These are phyloP conservation scores for Lynx canadensis DNA, from an alignment of 2,113 vertebrate species.

Conservation along the genomic window DNA sequence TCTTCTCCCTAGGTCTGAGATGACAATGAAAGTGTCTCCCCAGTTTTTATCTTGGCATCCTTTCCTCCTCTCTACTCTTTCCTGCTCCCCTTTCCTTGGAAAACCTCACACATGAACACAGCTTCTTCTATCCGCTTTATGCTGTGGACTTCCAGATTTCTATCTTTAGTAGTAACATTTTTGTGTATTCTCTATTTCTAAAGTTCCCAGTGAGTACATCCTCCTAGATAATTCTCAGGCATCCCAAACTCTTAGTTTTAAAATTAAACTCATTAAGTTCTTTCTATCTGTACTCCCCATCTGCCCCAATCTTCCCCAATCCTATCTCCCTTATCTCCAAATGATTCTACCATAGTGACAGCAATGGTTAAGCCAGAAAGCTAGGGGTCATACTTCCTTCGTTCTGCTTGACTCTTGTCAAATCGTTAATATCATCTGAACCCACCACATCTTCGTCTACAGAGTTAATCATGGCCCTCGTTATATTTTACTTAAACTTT, in stretches of 20 bases:
- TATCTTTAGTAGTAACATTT: not conserved
- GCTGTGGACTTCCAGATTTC: not conserved
- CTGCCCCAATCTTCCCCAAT: not conserved
- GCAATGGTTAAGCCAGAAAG: not conserved
- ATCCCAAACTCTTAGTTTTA: not conserved
- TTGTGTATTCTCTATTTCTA: not conserved
- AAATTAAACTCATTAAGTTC: not conserved
- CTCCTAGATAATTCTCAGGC: not conserved
- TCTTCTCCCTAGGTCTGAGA: not conserved
- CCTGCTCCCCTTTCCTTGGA: not conserved
- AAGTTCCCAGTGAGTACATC: not conserved
- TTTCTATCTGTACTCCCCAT: not conserved
- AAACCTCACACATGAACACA: not conserved
- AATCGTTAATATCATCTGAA: not conserved
- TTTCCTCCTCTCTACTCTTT: not conserved
- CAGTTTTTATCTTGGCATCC: not conserved
- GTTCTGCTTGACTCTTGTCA: not conserved
- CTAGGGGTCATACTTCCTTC: not conserved
- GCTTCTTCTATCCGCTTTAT: not conserved
- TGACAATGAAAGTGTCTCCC: not conserved
- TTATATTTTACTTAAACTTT: not conserved
- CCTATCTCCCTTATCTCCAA: not conserved
- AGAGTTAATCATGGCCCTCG: not conserved
- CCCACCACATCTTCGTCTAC: not conserved
- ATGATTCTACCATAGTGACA: not conserved